Evolutionary conservation across 2,888 invertebrate species (phyloP), one percentile per base, ranked within the genome.

Genomic region (Drosophila gaucha): DNA sequence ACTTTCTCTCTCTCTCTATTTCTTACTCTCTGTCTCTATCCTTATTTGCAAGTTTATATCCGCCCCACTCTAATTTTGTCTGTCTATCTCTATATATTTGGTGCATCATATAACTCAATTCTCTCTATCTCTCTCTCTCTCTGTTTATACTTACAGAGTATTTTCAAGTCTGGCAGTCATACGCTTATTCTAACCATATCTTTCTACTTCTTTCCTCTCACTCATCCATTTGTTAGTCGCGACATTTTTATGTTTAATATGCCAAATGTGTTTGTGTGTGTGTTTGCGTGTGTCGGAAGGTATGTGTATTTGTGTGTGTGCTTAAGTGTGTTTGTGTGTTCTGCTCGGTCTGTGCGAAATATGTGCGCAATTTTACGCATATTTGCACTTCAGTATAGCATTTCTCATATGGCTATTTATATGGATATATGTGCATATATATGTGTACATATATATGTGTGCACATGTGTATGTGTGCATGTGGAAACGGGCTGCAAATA

Each of bases 311-410:
- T 44, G 10, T 63, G 18, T 49, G 52, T 56, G 49, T 50, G 38
- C 24, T 8, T 24, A 26, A 26, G 44, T 28, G 16, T 47, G 52
- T 31, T 58, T 62, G 43, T 49, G 41, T 22, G 47, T 36, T 47
- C 55, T 20, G 18, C 33, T 22, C 14, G 24, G 47, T 26, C 31
- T 55, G 46, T 56, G 54, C 43, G 30, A 43, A 58, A 68, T 56
- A 58, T 73, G 55, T 78, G 60, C 58, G 51, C 69, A 76, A 82
- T 82, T 82, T 82, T 67, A 77, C 80, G 86, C 86, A 74, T 82
- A 85, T 82, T 79, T 86, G 80, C 78, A 78, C 86, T 82, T 67
- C 41, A 55, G 51, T 74, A 66, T 65, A 41, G 66, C 64, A 75
- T 65, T 68, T 38, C 36, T 51, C 57, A 46, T 49, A 28, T 47